Conservation (phyloP, 2,888 invertebrate genomes). For the Zhengitettix transpicula region DNA sequence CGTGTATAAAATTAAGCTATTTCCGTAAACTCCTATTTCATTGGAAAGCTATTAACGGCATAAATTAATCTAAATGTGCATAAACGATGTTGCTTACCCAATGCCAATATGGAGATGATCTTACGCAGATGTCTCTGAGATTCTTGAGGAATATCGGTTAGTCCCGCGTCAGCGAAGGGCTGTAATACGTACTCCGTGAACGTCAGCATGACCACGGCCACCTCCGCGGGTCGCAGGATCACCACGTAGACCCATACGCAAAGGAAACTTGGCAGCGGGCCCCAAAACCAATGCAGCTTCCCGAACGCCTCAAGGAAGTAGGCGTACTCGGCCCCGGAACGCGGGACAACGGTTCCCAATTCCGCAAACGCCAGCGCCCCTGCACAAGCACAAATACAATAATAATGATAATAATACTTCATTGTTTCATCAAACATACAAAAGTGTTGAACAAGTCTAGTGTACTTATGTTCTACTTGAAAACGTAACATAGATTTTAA, state of each 20-base stretch:
- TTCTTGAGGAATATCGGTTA: neutral
- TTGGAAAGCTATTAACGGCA: too few species aligned
- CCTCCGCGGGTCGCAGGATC: slow-evolving; percentile 58
- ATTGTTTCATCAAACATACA: too few species aligned
- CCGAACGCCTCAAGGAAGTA: slow-evolving; percentile 60
- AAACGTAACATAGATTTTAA: neutral
- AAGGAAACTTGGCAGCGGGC: slow-evolving; percentile 53
- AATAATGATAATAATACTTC: too few species aligned
- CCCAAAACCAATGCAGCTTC: slow-evolving; percentile 47
- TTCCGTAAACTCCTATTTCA: too few species aligned
- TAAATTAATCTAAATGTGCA: too few species aligned
- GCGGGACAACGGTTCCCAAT: slow-evolving; percentile 57
- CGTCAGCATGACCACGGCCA: slow-evolving; percentile 57
- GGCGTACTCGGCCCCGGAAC: slow-evolving; percentile 68
- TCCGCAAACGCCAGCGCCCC: slow-evolving; percentile 69
- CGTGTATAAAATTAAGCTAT: too few species aligned
- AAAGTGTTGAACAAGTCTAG: neutral
- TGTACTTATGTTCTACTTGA: neutral
- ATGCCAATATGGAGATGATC: slow-evolving; percentile 41
- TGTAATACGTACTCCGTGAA: slow-evolving; percentile 59
- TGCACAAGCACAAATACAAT: slow-evolving; percentile 23
- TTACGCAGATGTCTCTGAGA: slow-evolving; percentile 23
- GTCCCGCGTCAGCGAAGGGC: slow-evolving; percentile 35
- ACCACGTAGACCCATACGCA: slow-evolving; percentile 65
- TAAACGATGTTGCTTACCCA: slow-evolving; percentile 32